Conservation (phyloP, 2,113 vertebrate species). For the Indicator maculatus region DNA sequence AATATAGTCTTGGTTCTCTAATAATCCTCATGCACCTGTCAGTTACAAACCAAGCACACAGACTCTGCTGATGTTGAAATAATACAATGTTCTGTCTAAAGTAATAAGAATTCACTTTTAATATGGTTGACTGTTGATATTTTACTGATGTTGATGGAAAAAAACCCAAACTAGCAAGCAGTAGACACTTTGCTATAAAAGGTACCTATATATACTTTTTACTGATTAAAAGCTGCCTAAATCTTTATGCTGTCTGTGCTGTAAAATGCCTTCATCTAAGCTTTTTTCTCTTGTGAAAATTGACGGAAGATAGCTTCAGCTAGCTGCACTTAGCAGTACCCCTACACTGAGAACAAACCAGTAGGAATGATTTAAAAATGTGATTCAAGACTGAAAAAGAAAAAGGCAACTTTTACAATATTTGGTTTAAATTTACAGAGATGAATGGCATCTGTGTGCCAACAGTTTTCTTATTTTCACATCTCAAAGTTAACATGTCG, state of each 20-base stretch:
- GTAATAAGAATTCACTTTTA: not conserved
- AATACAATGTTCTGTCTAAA: not conserved
- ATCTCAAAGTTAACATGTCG: not conserved
- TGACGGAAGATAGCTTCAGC: not conserved
- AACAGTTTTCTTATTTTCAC: not conserved
- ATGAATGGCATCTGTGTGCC: not conserved
- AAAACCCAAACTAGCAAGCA: not conserved
- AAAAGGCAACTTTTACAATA: not conserved
- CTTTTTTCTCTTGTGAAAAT: not conserved
- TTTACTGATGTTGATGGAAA: not conserved
- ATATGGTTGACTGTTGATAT: not conserved
- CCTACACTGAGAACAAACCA: not conserved
- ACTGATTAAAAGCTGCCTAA: not conserved
- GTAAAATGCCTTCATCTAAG: not conserved
- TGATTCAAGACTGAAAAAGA: not conserved
- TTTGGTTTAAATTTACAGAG: not conserved
- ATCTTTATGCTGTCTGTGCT: not conserved
- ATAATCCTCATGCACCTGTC: not conserved
- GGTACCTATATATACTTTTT: not conserved
- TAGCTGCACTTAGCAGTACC: not conserved
- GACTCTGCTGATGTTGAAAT: not conserved
- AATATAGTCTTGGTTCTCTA: not conserved
- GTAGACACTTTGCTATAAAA: not conserved
- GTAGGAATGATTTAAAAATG: not conserved
- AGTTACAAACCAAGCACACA: not conserved